phyloP scores from a whole-genome alignment of 2,797 vertebrate genomes.

The Gila robusta region DNA sequence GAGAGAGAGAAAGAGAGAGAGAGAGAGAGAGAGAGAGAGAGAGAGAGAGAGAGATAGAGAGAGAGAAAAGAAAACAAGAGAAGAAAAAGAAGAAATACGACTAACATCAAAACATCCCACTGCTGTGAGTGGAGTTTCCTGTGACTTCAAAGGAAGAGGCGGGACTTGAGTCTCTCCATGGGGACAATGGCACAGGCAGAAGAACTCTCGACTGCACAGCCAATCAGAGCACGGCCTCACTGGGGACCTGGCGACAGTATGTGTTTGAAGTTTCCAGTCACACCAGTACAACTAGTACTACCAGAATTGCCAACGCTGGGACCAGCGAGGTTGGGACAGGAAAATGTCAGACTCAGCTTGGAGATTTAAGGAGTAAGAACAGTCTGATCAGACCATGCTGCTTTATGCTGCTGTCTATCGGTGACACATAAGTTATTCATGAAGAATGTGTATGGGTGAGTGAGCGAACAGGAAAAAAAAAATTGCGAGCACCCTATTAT shows the following conservation, averaged over 20 bases:
- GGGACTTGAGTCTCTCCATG: slow-evolving; percentile 60
- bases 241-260: slow-evolving; percentile 24
- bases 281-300: slow-evolving; percentile 36
- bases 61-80: slow-evolving; percentile 44
- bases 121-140: slow-evolving; percentile 60
- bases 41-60: slow-evolving; percentile 42
- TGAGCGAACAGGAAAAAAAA: background rate
- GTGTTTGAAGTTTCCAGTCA: slow-evolving; percentile 62
- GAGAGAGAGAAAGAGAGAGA: slow-evolving; percentile 39
- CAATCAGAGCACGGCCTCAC: slow-evolving; percentile 50
- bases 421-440: slow-evolving; percentile 59
- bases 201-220: slow-evolving; percentile 42
- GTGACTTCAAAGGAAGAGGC: slow-evolving; percentile 67
- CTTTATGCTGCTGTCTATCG: slow-evolving; percentile 41
- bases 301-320: background rate
- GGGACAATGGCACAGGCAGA: slow-evolving; percentile 54
- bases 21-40: slow-evolving; percentile 9
- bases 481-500: slow-evolving; percentile 31
- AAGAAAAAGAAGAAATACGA: slow-evolving; percentile 75
- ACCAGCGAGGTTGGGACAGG: slow-evolving; percentile 17
- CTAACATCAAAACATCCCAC: slow-evolving; percentile 81
- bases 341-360: slow-evolving; percentile 40
- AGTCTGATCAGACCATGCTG: slow-evolving; percentile 21
- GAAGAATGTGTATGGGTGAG: slow-evolving; percentile 15
- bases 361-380: slow-evolving; percentile 31